Percentiles rank a stretch among this genome's conserved stretches.
These are phyloP conservation scores for Leucoraja ocellata DNA, from an alignment of 2,797 vertebrate species.

Conservation along the genomic window DNA sequence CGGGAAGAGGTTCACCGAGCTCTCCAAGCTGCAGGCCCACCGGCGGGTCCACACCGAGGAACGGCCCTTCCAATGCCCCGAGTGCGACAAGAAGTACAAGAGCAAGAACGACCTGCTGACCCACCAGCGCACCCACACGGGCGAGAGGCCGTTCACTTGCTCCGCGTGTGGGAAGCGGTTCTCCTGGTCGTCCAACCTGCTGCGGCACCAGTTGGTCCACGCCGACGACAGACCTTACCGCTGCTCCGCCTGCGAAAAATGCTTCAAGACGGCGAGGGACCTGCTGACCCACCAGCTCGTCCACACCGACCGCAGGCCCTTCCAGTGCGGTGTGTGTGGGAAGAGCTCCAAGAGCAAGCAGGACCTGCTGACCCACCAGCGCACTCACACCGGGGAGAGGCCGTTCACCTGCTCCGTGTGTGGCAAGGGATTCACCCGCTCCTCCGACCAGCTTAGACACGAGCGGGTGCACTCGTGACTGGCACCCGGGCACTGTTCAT, in stretches of 20 bases:
- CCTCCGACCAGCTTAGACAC: too few relatives aligned
- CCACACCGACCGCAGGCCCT: neutral
- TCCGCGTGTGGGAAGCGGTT: neutral
- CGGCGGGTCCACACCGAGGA: too few relatives aligned
- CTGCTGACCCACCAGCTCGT: neutral
- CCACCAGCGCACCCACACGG: neutral
- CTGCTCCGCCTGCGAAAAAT: too few relatives aligned
- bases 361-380: neutral
- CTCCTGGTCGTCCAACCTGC: neutral
- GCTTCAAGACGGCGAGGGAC: neutral
- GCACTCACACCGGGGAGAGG: neutral
- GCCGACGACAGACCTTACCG: too few relatives aligned
- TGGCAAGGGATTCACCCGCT: neutral
- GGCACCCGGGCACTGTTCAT: too few relatives aligned
- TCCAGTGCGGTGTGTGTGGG: neutral
- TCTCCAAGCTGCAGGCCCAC: too few relatives aligned
- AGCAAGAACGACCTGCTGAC: neutral
- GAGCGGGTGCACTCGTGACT: too few relatives aligned
- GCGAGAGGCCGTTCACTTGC: neutral
- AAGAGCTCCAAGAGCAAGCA: neutral
- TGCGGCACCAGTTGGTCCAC: too few relatives aligned
- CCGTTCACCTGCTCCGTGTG: slow-evolving; percentile 18
- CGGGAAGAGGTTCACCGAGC: too few relatives aligned
- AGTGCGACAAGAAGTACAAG: too few relatives aligned
- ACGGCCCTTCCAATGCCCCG: too few relatives aligned